phyloP scores from a whole-genome alignment of 2,888 invertebrate genomes.

The Amphimallon solstitiale region DNA sequence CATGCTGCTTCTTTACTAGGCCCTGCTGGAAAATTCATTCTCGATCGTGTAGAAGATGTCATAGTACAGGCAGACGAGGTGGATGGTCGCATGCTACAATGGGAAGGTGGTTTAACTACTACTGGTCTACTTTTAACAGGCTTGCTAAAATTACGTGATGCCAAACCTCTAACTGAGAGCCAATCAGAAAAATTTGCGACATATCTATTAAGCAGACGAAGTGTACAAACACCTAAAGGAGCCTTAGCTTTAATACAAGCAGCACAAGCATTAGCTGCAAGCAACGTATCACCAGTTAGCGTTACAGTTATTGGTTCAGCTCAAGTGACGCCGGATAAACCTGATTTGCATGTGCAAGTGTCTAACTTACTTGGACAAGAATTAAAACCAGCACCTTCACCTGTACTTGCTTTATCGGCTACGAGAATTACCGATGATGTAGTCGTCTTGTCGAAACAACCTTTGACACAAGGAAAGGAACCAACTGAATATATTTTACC shows the following conservation, averaged over 20 bases:
- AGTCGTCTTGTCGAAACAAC: constrained; percentile 77
- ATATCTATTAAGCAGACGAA: constrained; percentile 89
- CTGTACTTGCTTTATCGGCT: constrained; percentile 79
- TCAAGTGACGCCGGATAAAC: constrained; percentile 79
- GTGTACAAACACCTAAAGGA: constrained; percentile 87
- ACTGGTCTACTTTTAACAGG: constrained; percentile 74
- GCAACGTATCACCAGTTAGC: constrained; percentile 80
- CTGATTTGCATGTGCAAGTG: constrained; percentile 76
- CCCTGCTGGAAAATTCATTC: constrained; percentile 72
- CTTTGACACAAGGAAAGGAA: constrained; percentile 65
- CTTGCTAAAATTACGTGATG: constrained; percentile 65
- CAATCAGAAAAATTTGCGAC: constrained; percentile 90
- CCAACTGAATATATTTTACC: constrained; percentile 81
- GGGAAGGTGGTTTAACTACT: constrained; percentile 89
- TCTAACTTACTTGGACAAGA: constrained; percentile 81
- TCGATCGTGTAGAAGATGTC: constrained; percentile 89
- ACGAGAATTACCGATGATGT: constrained; percentile 78
- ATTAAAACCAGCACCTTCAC: constrained; percentile 74
- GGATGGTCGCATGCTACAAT: constrained; percentile 87
- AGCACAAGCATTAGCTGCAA: constrained; percentile 66
- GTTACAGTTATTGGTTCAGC: constrained; percentile 82
- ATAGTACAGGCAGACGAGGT: constrained; percentile 95
- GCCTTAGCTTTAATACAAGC: constrained; percentile 84
- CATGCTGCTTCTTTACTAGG: constrained; percentile 82
- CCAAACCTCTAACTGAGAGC: constrained; percentile 76